phyloP scores from a whole-genome alignment of 2,113 vertebrate species.

The Calyptommatus sinebrachiatus region DNA sequence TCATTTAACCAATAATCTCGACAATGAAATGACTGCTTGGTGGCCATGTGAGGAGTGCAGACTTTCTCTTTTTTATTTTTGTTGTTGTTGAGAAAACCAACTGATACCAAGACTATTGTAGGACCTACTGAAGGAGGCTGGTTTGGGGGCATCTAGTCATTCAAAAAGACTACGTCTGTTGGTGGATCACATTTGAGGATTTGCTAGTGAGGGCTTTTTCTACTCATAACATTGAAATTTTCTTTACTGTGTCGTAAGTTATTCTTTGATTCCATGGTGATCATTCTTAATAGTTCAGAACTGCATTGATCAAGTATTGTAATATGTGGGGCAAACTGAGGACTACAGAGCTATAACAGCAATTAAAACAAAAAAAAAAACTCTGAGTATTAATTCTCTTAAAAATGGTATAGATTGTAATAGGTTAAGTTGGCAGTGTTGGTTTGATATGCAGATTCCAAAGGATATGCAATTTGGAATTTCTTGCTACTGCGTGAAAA shows the following conservation, averaged over 20 bases:
- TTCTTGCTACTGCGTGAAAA: not conserved
- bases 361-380: not conserved
- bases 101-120: no score
- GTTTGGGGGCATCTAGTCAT: no score
- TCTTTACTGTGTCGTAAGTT: not conserved
- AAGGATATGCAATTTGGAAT: not conserved
- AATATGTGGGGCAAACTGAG: not conserved
- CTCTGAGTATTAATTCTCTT: not conserved
- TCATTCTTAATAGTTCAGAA: not conserved
- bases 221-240: not conserved
- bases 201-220: no score
- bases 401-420: not conserved
- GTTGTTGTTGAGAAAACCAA: no score
- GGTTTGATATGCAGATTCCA: not conserved
- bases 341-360: not conserved
- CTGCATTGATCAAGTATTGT: not conserved
- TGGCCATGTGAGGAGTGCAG: no score
- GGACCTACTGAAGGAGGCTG: no score
- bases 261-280: not conserved
- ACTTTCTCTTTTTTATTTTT: no score
- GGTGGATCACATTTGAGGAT: no score
- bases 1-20: no score
- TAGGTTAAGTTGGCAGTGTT: not conserved
- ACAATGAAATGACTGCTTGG: not conserved
- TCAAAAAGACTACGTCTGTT: no score